A percentile compares a stretch with the other conserved stretches of the same genome.
These are phyloP conservation scores for Manis crassicaudata DNA, from an alignment of 2,797 vertebrate species.

Conservation along the genomic window DNA sequence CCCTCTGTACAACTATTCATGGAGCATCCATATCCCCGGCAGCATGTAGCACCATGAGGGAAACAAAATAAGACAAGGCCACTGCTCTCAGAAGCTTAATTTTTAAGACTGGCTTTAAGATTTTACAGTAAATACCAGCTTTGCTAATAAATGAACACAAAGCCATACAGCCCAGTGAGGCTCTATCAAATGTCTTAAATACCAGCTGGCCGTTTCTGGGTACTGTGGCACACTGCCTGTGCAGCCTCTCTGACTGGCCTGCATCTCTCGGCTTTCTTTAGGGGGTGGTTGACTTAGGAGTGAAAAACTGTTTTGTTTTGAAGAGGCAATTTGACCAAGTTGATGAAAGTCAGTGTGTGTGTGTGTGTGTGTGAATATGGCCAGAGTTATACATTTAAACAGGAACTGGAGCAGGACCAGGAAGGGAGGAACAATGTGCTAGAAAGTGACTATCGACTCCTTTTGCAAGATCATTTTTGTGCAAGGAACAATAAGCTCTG, in stretches of 20 bases:
- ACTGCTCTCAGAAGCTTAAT: not conserved
- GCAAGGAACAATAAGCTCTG: not conserved
- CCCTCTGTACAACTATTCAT: not conserved
- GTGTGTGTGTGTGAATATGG: not conserved
- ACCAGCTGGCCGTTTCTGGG: not conserved
- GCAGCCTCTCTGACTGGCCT: not conserved
- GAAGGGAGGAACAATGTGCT: not conserved
- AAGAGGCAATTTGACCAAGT: not conserved
- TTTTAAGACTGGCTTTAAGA: not conserved
- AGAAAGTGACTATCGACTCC: constrained; percentile 11
- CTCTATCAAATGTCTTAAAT: constrained; percentile 27
- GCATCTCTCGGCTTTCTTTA: not conserved
- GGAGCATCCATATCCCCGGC: not conserved
- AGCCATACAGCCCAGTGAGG: not conserved
- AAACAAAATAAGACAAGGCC: not conserved
- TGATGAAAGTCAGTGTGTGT: not conserved
- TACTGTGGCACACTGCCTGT: not conserved
- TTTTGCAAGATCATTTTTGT: not conserved
- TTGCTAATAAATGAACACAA: constrained; percentile 25
- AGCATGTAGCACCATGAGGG: not conserved
- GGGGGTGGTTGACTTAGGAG: not conserved
- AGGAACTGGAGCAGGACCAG: not conserved
- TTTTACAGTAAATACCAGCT: constrained; percentile 32
- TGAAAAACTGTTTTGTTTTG: not conserved
- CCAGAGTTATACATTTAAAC: constrained; percentile 25